Evolutionary conservation across 2,797 vertebrate species (phyloP).

Genomic region (Scolopax bukidnonensis): DNA sequence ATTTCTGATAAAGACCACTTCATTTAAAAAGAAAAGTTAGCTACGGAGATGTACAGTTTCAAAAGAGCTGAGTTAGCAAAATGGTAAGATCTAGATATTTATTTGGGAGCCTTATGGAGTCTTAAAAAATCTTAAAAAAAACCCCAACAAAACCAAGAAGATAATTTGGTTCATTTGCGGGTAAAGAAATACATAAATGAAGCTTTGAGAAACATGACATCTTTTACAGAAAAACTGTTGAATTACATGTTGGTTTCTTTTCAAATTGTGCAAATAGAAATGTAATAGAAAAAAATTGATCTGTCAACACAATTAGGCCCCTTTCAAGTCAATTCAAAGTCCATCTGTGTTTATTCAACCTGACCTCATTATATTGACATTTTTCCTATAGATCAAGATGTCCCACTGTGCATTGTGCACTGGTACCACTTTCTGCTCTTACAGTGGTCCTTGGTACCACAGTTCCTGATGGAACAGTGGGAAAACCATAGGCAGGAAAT

Average conservation of each 20-base stretch:
- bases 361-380: fast-evolving
- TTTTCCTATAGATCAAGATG: not conserved
- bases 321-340: not conserved
- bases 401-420: not conserved
- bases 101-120: not conserved
- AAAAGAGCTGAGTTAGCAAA: not conserved
- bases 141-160: too few species aligned
- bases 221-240: not conserved
- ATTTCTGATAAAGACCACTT: too few species aligned
- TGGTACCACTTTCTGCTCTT: not conserved
- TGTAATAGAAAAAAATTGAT: not conserved
- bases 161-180: not conserved
- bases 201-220: not conserved
- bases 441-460: too few species aligned
- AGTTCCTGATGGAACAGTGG: not conserved
- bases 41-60: too few species aligned
- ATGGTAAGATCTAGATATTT: not conserved
- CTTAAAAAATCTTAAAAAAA: too few species aligned
- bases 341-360: not conserved
- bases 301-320: not conserved
- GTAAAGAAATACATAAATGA: not conserved
- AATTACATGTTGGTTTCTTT: not conserved
- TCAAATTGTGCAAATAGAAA: not conserved
- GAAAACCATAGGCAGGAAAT: not conserved
- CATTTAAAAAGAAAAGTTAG: too few species aligned